Base-by-base conservation (phyloP, 2,888 invertebrate species). In the Criorhina ranunculi region DNA sequence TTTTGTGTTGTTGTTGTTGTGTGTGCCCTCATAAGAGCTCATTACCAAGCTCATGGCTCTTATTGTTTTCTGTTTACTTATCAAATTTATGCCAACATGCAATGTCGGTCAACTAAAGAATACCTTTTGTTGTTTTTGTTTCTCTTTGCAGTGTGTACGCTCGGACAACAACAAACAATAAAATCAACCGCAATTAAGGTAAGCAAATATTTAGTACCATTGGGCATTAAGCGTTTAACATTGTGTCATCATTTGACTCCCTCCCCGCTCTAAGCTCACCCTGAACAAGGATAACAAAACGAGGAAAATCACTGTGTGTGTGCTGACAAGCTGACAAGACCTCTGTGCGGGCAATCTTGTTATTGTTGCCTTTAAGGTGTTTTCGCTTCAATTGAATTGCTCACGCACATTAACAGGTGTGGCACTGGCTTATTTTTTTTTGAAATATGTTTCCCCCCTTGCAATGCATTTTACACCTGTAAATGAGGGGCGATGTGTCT, bases 351-450 rank as follows among this genome's bases (percentile, higher is more conserved):
- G 7, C 19, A 44, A 33, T 67, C 19, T 35, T 49, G 15, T 55
- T 9, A 49, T 33, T 33, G 17, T 15, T 19, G 9, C 29, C 49
- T 29, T 15, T 29, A 31, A 57, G 60, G 44, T 46, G 70, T 19
- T 19, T 49, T 42, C 69, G 29, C 73, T 53, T 53, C 73, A 60
- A 79, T 73, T 67, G 51, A 70, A 29, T 64, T 35, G 64, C 81
- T 70, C 82, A 82, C 77, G 70, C 82, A 77, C 59, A 35, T 53
- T 53, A 66, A 72, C 77, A 72, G 82, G 82, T 77, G 82, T 72
- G 82, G 82, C 77, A 35, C 33, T 9, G 24, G 8, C 33, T 33
- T 1, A 33, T 8, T 33, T 7, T 3, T 7, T 17, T 44, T 44
- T 3, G 4, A 40, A 8, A 37, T 46, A 29, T 42, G 42, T n/a